Evolutionary conservation across 2,888 invertebrate species (phyloP), one percentile per base, ranked within the genome.

Genomic region (Netelia melanura): DNA sequence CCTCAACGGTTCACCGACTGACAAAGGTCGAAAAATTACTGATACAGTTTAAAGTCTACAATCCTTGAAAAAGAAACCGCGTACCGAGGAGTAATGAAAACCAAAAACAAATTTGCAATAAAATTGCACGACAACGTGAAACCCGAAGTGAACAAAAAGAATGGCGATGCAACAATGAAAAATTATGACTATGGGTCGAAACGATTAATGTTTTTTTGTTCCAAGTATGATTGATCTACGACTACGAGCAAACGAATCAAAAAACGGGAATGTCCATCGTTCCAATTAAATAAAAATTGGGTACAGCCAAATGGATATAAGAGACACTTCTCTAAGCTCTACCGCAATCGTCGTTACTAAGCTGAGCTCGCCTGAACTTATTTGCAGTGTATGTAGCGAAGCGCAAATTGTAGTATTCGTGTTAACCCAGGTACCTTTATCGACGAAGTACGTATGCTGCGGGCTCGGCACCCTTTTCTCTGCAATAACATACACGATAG

Each of bases 1-100:
- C 92, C 95, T 93, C 92, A 95, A 92, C 86, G 94, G 94, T 90
- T 95, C 95, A 90, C 95, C 95, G 93, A 95, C 95, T 95, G 88
- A 87, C 76, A 67, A 82, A 25, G 65, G 78, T 79, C 80, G 64
- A 48, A 84, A 79, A 78, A 70, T 72, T 67, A 48, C 43, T 21
- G 11, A 70, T 54, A 38, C 38, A 38, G 38, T 38, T 30, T 14
- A 52, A 56, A 54, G 38, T 11, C 17, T 48, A 21, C 54, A 25
- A 30, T 65, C 9, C n/a, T 43, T 17, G 23, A 65, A 25, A 21
- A 65, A 54, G 8, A 25, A 38, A 38, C 6, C 23, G 25, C 54
- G 38, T 30, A 30, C 11, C 64, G 56, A 77, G 21, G 17, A 76
- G 52, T 64, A n/a, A 38, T n/a, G 17, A 44, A 38, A 76, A 67